Base-by-base conservation (phyloP, 2,113 vertebrate species). In the Cyanistes caeruleus region DNA sequence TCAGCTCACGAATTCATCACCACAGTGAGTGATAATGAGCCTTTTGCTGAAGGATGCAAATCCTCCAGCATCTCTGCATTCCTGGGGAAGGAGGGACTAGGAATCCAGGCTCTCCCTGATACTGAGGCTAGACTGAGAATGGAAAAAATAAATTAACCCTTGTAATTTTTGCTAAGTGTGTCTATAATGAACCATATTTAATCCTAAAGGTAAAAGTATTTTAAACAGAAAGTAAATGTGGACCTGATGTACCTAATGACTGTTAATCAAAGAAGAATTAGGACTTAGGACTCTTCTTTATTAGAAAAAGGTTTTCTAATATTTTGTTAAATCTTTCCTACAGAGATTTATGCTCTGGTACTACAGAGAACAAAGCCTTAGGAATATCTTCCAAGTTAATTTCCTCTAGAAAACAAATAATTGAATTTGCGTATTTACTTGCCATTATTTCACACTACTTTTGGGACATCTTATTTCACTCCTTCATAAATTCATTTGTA, bases 21-120 rank as follows among this genome's bases (percentile, higher is more conserved):
- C 68, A 68, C 69, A 62, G 77, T 55, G 89, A 80, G 84, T 27
- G 89, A 79, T 94, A 94, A 91, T 62, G 70, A 95, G 67, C 70
- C 25, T 91, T 84, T 59, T 82, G 58, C 91, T 82, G 81, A 14
- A 65, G 69, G 87, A 82, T 79, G 63, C 30, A 67, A 65, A 49
- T 94, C 65, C 63, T 69, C 19, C 73, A 68, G 37, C 37, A 27
- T 52, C 33, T 31, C 44, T 67, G 13, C 52, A 51, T 49, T 25
- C 37, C 59, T 76, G 63, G 24, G 65, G 74, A 64, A 87, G 58
- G 22, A 89, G 31, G 46, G 8, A 41, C 67, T 7, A 53, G 82
- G 70, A 73, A 93, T 65, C 37, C n/a, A 37, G 1, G 1, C n/a
- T 87, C 1, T 75, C 51, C 25, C 15, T 84, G 31, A 35, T 55